A percentile compares a stretch with the other conserved stretches of the same genome.
Evolutionary conservation across 2,797 vertebrate species (phyloP).

Genomic region (Liasis olivaceus): DNA sequence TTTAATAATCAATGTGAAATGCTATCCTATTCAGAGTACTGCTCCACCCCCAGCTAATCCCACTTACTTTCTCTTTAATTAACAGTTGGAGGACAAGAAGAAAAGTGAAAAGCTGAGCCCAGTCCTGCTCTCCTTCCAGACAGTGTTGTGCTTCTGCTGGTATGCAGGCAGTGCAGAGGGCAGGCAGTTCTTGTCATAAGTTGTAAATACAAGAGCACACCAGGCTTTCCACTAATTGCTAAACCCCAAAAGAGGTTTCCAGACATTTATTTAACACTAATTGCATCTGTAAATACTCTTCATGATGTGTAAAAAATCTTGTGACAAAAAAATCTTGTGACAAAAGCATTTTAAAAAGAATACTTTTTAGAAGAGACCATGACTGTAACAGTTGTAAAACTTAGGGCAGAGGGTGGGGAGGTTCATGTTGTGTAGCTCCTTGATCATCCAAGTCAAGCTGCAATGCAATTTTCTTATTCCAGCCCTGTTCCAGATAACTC

Average conservation of each 20-base stretch:
- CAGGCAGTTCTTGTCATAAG: constrained; percentile 52
- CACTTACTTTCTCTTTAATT: constrained; percentile 36
- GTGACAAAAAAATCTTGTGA: constrained; percentile 1
- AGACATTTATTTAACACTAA: constrained; percentile 66
- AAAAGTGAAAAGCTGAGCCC: constrained; percentile 16
- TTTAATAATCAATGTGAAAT: constrained; percentile 44
- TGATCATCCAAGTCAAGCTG: neutral
- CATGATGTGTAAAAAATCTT: constrained; percentile 61
- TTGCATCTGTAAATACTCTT: constrained; percentile 65
- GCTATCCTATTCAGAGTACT: constrained; percentile 20
- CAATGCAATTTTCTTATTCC: neutral
- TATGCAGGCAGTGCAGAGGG: constrained; percentile 45
- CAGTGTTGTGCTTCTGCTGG: constrained; percentile 22
- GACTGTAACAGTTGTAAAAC: constrained; percentile 52
- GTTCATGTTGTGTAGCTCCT: constrained; percentile 48
- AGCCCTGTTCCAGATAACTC: neutral
- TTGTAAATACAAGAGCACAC: constrained; percentile 54
- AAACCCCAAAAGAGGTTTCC: constrained; percentile 53
- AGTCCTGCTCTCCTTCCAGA: constrained; percentile 39
- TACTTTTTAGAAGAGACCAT: constrained; percentile 33
- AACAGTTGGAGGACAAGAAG: neutral
- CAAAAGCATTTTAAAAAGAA: constrained; percentile 53
- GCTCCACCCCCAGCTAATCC: constrained; percentile 15
- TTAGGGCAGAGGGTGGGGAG: constrained; percentile 34
- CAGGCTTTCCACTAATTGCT: constrained; percentile 63